Evolutionary conservation across 64 coral and sea anemone genomes (phyloP).

Genomic region (Actinia equina): DNA sequence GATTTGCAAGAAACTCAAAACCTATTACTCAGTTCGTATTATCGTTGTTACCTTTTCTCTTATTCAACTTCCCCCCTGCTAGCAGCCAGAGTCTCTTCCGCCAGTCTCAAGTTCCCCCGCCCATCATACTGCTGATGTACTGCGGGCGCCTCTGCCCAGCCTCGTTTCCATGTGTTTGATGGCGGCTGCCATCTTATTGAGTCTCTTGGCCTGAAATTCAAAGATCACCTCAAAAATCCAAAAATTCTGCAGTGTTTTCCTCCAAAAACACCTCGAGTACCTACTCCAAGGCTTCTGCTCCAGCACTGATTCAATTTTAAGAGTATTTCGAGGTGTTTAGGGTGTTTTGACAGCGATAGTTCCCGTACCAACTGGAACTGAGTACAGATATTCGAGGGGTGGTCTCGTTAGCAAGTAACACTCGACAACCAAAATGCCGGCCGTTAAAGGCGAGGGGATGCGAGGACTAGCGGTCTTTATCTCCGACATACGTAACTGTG

Average conservation of each 20-base stretch:
- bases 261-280: not conserved
- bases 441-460: slow-evolving; percentile 98
- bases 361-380: slow-evolving; percentile 42
- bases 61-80: not conserved
- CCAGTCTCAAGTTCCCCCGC: not conserved
- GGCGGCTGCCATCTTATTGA: slow-evolving; percentile 95
- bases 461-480: slow-evolving; percentile 96
- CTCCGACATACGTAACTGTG: slow-evolving; percentile 98
- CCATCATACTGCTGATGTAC: slow-evolving; percentile 2
- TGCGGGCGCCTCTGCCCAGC: slow-evolving; percentile 12
- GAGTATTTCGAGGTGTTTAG: not conserved
- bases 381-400: slow-evolving; percentile 27
- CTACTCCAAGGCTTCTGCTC: slow-evolving; percentile 4
- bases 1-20: too few relatives aligned
- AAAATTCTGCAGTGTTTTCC: slow-evolving; percentile 1
- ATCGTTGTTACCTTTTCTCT: not conserved
- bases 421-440: slow-evolving; percentile 70
- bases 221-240: slow-evolving; percentile 4
- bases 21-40: not conserved
- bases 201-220: slow-evolving; percentile 39
- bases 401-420: slow-evolving; percentile 13
- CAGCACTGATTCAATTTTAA: not conserved
- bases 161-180: slow-evolving; percentile 83
- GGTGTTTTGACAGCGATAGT: slow-evolving; percentile 25
- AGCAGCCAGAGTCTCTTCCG: too few relatives aligned